Base-by-base conservation (phyloP, 2,113 vertebrate genomes). In the Poeciliopsis turrubarensis region DNA sequence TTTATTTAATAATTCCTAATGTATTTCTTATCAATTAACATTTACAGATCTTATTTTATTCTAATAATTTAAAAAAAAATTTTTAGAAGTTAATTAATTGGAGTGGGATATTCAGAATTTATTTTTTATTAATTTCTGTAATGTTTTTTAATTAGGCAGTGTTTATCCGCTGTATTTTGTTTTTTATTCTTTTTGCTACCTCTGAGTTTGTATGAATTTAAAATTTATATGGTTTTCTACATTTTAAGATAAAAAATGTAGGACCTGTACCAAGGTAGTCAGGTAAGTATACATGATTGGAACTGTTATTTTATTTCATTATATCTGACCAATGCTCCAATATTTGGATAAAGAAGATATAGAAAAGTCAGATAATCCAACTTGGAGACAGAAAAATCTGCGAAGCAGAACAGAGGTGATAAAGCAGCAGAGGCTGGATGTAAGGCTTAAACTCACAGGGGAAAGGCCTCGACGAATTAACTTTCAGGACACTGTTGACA, bases 401-500 rank as follows among this genome's bases (percentile, higher is more conserved):
- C 71, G 60, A 69, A 83, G 77, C 62, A 84, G 73, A 41, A 65
- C 51, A 65, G 70, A 66, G 64, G 72, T 75, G 63, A 72, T 39
- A 54, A 57, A 80, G 83, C 65, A 60, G 84, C 73, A 70, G 82
- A 80, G 87, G 77, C 76, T 79, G 74, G 70, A 80, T 76, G 70
- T 82, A 80, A 88, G 71, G 87, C 89, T 87, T 82, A 85, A 89
- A 88, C 85, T 89, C 89, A 92, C 89, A 76, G 69, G 91, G 89
- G 92, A 86, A 82, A 87, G 78, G 76, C 70, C 82, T 80, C 39
- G 86, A 90, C 78, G 89, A 94, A 94, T 94, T 95, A 95, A 94
- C 94, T 94, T 92, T 91, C 91, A 93, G 87, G 90, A 90, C 94
- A 94, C 94, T 94, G 93, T 93, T 94, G 93, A 95, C 94, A 94